A percentile compares a stretch with the other conserved stretches of the same genome.
These are phyloP conservation scores for Fragum sueziense DNA, from an alignment of 2,888 invertebrate genomes.

Conservation along the genomic window DNA sequence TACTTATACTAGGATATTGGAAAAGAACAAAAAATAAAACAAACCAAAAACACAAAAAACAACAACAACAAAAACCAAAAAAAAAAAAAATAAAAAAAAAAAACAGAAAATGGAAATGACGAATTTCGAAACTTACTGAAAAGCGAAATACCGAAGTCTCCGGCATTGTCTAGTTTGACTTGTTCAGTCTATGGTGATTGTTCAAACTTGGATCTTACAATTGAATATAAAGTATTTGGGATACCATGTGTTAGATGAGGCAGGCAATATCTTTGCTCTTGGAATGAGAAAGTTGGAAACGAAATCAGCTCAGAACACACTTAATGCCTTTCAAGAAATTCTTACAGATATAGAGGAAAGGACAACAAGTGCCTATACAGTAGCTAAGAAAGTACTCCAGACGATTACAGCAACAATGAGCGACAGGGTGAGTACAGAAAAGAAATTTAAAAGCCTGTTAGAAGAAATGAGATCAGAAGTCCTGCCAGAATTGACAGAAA, in stretches of 20 bases:
- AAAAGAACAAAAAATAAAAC: conserved; percentile 23
- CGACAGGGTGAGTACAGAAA: conserved; percentile 30
- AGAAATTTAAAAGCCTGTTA: conserved; percentile 49
- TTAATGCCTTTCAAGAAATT: conserved; percentile 31
- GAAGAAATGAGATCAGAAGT: conserved; percentile 43
- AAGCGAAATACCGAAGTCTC: too few relatives aligned
- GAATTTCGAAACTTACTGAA: too few relatives aligned
- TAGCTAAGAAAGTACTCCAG: conserved; percentile 3
- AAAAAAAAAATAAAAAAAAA: too few relatives aligned
- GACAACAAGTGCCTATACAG: neutral
- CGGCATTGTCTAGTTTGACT: too few relatives aligned
- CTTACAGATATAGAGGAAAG: conserved; percentile 32
- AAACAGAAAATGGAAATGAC: too few relatives aligned
- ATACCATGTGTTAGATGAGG: conserved; percentile 35
- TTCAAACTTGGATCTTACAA: too few relatives aligned
- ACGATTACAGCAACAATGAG: conserved; percentile 32
- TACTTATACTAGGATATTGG: conserved; percentile 16
- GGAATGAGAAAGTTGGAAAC: conserved; percentile 38
- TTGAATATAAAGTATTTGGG: conserved; percentile 32
- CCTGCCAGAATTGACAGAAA: conserved; percentile 42
- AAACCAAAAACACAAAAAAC: too few relatives aligned
- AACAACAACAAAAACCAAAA: too few relatives aligned
- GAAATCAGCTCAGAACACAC: conserved; percentile 27
- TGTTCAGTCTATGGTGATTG: too few relatives aligned
- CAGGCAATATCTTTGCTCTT: conserved; percentile 33